Conservation (phyloP, 2,797 vertebrate genomes). For the Catamblyrhynchus diadema region DNA sequence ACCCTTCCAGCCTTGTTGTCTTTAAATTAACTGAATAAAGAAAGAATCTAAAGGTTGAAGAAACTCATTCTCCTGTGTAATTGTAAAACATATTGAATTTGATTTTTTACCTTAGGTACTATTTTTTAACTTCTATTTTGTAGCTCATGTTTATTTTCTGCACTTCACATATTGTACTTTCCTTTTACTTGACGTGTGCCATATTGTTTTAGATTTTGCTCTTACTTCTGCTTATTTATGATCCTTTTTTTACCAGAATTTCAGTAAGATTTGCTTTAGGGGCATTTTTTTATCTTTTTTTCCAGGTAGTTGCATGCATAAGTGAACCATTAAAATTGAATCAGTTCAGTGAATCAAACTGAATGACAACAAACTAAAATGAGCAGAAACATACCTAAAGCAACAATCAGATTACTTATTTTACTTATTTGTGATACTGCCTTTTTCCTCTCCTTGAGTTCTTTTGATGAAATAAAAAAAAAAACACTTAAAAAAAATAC, state of each 20-base stretch:
- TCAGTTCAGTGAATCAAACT: conserved; percentile 69
- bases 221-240: conserved; percentile 72
- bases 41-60: conserved; percentile 51
- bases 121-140: conserved; percentile 57
- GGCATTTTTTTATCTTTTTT: conserved; percentile 66
- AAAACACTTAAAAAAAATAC: neutral
- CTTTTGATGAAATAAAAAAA: neutral
- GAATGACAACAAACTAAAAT: conserved; percentile 61
- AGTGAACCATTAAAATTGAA: conserved; percentile 72
- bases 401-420: conserved; percentile 50
- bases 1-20: conserved; percentile 36
- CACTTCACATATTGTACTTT: conserved; percentile 47
- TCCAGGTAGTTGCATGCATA: conserved; percentile 70
- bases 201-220: conserved; percentile 47
- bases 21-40: conserved; percentile 49
- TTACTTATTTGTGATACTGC: conserved; percentile 33
- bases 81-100: conserved; percentile 51
- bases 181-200: conserved; percentile 37
- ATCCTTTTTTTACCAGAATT: conserved; percentile 64
- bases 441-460: neutral
- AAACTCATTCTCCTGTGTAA: conserved; percentile 51
- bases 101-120: conserved; percentile 50
- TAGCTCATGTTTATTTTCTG: conserved; percentile 37
- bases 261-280: conserved; percentile 70
- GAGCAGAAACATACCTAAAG: conserved; percentile 41